Conservation (phyloP, 2,888 invertebrate species). For the Rotaria sp. region DNA sequence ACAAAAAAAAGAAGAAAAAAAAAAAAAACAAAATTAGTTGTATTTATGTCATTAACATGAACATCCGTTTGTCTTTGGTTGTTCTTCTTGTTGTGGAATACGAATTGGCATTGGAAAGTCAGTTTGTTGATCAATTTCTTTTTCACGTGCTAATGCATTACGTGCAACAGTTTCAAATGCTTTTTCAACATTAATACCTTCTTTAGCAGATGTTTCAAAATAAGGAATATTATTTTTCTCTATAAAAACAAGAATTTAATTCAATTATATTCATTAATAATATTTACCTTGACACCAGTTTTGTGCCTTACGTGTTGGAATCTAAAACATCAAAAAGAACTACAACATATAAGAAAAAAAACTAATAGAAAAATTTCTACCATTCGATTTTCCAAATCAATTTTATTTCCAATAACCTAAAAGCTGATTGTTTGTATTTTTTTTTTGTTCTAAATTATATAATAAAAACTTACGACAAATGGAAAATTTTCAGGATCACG, state of each 20-base stretch:
- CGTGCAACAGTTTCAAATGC: conserved; percentile 83
- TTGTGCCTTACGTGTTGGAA: neutral
- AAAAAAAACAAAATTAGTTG: neutral
- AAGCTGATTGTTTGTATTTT: too few relatives aligned
- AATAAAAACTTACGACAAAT: conserved; percentile 65
- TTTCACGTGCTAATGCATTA: conserved; percentile 39
- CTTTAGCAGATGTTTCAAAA: conserved; percentile 98
- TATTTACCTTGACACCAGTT: neutral
- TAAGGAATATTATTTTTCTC: conserved; percentile 96
- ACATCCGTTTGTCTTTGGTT: neutral
- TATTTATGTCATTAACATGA: neutral
- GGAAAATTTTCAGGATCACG: conserved; percentile 98
- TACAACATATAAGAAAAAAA: too few relatives aligned
- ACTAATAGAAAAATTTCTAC: neutral
- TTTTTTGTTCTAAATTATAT: too few relatives aligned
- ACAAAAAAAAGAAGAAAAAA: neutral
- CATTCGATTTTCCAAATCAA: conserved; percentile 62
- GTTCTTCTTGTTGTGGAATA: neutral
- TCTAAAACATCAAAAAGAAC: neutral
- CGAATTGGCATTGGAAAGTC: conserved; percentile 32
- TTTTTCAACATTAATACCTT: conserved; percentile 94
- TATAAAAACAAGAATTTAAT: conserved; percentile 66
- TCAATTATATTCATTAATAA: neutral
- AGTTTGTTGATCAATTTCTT: conserved; percentile 37
- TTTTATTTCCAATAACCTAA: conserved; percentile 82